Conservation (phyloP, 1,140 invertebrate species). For the Bombus pascuorum region DNA sequence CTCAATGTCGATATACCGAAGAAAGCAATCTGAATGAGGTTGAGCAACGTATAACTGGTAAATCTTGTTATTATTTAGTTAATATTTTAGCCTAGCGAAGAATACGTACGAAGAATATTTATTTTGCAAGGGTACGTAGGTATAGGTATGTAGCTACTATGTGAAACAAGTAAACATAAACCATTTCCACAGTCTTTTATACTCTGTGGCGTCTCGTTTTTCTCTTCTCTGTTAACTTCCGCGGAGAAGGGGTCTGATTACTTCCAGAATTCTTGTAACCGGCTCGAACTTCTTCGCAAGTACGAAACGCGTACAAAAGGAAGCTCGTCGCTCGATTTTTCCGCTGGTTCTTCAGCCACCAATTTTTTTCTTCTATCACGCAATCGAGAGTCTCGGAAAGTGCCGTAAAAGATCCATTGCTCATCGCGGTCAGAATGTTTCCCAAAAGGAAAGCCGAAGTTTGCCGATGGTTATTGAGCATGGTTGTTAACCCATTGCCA, state of each 20-base stretch:
- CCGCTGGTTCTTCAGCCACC: neutral
- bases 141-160: neutral
- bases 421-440: neutral
- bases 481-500: slow-evolving; percentile 5
- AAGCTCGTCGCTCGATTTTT: neutral
- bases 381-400: neutral
- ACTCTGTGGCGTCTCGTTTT: neutral
- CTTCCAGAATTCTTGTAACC: neutral
- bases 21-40: no score
- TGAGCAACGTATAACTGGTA: no score
- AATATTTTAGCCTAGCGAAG: neutral
- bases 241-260: neutral
- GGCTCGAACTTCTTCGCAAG: neutral
- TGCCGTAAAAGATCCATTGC: slow-evolving; percentile 33
- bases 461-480: neutral
- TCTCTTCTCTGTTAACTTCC: neutral
- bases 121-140: neutral
- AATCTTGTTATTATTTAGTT: no score
- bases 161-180: neutral
- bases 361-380: no score
- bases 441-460: neutral
- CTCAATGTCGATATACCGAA: no score
- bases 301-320: neutral
- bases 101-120: neutral
- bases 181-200: no score